Evolutionary conservation across 1,140 invertebrate genomes (phyloP).

Genomic region (Platorchestia sp.): DNA sequence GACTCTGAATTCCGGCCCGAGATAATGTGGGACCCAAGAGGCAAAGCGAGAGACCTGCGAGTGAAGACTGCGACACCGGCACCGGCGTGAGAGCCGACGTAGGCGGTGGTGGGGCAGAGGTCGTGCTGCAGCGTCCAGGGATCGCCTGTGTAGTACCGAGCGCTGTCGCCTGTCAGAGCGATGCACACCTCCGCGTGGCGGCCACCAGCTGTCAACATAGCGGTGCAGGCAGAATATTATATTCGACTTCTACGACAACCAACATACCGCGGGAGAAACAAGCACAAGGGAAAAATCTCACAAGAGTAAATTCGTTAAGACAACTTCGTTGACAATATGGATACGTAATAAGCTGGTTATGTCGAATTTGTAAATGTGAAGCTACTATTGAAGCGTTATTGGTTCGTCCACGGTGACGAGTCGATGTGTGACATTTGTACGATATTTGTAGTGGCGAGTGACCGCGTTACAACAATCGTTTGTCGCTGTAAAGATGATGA

Average conservation of each 20-base stretch:
- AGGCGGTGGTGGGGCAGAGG: not conserved
- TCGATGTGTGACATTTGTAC: no score
- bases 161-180: not conserved
- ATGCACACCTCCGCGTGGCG: conserved; percentile 17
- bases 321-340: not conserved
- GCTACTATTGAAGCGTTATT: no score
- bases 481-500: no score
- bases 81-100: not conserved
- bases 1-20: no score
- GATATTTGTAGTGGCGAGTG: no score
- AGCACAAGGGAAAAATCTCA: not conserved
- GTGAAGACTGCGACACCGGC: conserved; percentile 15
- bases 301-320: not conserved
- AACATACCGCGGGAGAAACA: no score
- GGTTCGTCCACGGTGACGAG: no score
- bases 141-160: conserved; percentile 44
- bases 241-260: not conserved
- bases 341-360: no score
- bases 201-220: conserved; percentile 30
- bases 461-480: no score
- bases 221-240: not conserved
- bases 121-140: conserved; percentile 58
- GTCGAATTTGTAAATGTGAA: no score
- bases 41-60: not conserved
- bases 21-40: not conserved